A percentile compares a stretch with the other conserved stretches of the same genome.
Conservation (phyloP, 2,888 invertebrate genomes). For the Sinhomidia bicolor region DNA sequence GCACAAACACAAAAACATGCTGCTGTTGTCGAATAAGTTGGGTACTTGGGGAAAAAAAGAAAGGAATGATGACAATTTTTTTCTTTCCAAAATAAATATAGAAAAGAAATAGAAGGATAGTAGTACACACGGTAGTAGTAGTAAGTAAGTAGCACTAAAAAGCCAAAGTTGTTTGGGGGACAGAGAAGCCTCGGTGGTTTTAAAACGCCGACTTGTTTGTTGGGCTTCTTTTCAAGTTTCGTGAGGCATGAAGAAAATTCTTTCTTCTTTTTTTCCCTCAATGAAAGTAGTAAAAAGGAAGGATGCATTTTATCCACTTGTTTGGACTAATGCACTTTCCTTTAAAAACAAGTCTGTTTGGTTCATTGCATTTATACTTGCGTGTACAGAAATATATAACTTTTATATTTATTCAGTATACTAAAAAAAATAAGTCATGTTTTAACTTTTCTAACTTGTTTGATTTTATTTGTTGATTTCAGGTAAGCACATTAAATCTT, state of each 20-base stretch:
- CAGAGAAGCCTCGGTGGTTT: neutral
- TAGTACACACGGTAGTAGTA: neutral
- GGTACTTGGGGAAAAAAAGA: conserved; percentile 29
- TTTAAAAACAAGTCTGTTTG: neutral
- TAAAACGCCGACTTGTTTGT: conserved; percentile 47
- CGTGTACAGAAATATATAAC: neutral
- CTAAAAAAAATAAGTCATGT: neutral
- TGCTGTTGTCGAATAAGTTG: neutral
- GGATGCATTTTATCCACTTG: conserved; percentile 54
- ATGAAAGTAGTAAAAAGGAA: conserved; percentile 28
- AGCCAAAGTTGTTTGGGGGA: conserved; percentile 25
- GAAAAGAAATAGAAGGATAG: neutral
- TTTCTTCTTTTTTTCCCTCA: conserved; percentile 41
- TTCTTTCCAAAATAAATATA: neutral
- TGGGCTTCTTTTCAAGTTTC: conserved; percentile 32
- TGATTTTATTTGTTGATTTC: conserved; percentile 49
- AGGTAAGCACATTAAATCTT: conserved; percentile 40
- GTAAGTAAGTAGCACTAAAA: conserved; percentile 2
- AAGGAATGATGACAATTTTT: conserved; percentile 49
- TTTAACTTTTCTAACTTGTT: conserved; percentile 22
- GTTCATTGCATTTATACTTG: neutral
- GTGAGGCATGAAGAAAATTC: conserved; percentile 58
- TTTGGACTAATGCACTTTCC: conserved; percentile 47
- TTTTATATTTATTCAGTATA: neutral
- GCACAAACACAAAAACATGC: conserved; percentile 69